Base-by-base conservation (phyloP, 2,797 vertebrate species). In the Pangasius macronema region DNA sequence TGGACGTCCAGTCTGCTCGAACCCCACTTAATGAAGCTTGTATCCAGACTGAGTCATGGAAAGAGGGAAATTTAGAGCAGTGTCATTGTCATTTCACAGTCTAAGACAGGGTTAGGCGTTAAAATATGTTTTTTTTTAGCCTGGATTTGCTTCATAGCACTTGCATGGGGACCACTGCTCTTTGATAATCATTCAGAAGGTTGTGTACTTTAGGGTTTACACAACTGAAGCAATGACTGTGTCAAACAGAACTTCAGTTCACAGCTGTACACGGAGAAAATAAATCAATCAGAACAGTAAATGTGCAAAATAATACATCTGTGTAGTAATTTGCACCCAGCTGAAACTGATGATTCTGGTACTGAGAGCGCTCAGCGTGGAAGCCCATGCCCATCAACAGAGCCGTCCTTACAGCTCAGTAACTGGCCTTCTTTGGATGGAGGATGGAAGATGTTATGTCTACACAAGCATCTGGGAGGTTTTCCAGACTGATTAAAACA, bases 1-100 rank as follows among this genome's bases (percentile, higher is more conserved):
- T 82, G 82, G 75, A 89, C n/a, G 36, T 76, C 73, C 70, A 51
- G 61, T 72, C 18, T 87, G 73, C 84, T 82, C 61, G 42, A 82
- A 86, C 53, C 53, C 49, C 20, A 42, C 75, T 84, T 82, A 88
- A 55, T 87, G 63, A 63, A 83, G 61, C 83, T 81, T 53, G 65
- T 24, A 51, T 80, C 83, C 70, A 46, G 27, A 84, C 61, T 83
- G 86, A 88, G 76, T 87, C 76, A 75, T 11, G 1, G 46, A 6
- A 86, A 39, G 27, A 6, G 85, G 67, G 86, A 79, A 77, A 72
- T 82, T 88, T 53, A 85, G 87, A 91, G 88, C 76, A 75, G 82
- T 59, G 89, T 88, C 75, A 46, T 70, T 68, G 67, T 90, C 72
- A 87, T 90, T 90, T 89, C 59, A 89, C 89, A 90, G 72, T 86